Conservation (phyloP, 2,888 invertebrate species). For the Drosophila testacea region DNA sequence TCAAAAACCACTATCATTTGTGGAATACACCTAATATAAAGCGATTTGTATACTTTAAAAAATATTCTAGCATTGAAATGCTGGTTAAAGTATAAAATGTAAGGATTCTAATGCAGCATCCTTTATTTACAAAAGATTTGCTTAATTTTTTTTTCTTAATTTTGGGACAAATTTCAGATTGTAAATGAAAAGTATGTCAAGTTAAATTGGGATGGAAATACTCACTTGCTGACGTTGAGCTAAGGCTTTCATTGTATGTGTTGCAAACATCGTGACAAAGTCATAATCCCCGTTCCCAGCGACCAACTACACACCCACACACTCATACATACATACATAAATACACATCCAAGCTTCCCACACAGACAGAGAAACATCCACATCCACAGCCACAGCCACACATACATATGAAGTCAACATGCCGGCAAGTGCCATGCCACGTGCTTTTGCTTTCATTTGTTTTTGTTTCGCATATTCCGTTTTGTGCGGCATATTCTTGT, state of each 20-base stretch:
- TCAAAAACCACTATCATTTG: too few relatives aligned
- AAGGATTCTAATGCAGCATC: too few relatives aligned
- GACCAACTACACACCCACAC: slow-evolving; percentile 12
- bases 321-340: slow-evolving; percentile 8
- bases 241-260: slow-evolving; percentile 10
- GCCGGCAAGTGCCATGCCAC: slow-evolving; percentile 56
- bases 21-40: too few relatives aligned
- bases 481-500: slow-evolving; percentile 44
- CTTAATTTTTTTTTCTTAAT: too few relatives aligned
- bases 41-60: too few relatives aligned
- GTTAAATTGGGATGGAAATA: slow-evolving; percentile 9
- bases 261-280: slow-evolving; percentile 20
- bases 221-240: slow-evolving; percentile 1
- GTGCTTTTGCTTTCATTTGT: slow-evolving; percentile 56
- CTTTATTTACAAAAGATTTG: too few relatives aligned
- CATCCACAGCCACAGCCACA: slow-evolving; percentile 1
- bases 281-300: slow-evolving; percentile 2
- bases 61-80: too few relatives aligned
- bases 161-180: too few relatives aligned
- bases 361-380: background rate
- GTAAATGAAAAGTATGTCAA: slow-evolving; percentile 19
- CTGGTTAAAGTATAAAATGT: too few relatives aligned
- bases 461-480: slow-evolving; percentile 62
- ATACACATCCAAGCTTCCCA: background rate
- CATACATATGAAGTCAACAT: slow-evolving; percentile 17